Evolutionary conservation across 2,113 vertebrate genomes (phyloP).

Genomic region (Solea senegalensis): DNA sequence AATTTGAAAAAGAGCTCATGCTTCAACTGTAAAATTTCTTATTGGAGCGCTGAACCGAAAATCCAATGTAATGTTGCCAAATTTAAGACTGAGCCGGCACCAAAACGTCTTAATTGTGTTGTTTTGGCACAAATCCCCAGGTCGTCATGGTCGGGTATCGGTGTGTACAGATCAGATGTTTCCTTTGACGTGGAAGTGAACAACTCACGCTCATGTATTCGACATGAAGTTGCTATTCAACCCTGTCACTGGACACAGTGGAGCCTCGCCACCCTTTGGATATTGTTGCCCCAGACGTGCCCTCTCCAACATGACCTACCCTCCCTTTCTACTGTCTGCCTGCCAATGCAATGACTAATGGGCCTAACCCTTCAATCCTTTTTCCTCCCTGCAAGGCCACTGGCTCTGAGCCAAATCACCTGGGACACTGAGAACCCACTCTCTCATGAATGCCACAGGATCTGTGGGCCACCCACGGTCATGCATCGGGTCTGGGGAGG

Average conservation of each 20-base stretch:
- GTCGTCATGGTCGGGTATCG: conserved; percentile 9
- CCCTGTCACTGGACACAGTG: conserved; percentile 12
- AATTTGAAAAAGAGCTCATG: neutral
- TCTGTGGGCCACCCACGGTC: conserved; percentile 50
- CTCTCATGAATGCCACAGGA: conserved; percentile 35
- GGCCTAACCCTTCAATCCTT: conserved; percentile 8
- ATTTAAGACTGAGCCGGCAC: neutral
- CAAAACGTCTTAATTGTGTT: neutral
- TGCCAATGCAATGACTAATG: conserved; percentile 57
- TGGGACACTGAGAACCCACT: conserved; percentile 51
- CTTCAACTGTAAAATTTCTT: too few relatives aligned
- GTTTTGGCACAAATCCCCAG: neutral
- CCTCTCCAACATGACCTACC: conserved; percentile 41
- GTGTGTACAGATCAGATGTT: conserved; percentile 12
- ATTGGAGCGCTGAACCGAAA: too few relatives aligned
- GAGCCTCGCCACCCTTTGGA: conserved; percentile 40
- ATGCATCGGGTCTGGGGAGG: conserved; percentile 8
- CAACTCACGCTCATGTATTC: conserved; percentile 41
- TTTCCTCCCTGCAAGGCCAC: conserved; percentile 18
- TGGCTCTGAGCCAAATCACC: conserved; percentile 59
- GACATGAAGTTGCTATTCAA: conserved; percentile 43
- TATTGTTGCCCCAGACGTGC: conserved; percentile 62
- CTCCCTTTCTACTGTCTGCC: conserved; percentile 38
- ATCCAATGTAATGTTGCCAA: neutral
- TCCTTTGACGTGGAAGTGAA: conserved; percentile 34